phyloP scores from a whole-genome alignment of 2,888 invertebrate genomes.

The Volucella inanis region DNA sequence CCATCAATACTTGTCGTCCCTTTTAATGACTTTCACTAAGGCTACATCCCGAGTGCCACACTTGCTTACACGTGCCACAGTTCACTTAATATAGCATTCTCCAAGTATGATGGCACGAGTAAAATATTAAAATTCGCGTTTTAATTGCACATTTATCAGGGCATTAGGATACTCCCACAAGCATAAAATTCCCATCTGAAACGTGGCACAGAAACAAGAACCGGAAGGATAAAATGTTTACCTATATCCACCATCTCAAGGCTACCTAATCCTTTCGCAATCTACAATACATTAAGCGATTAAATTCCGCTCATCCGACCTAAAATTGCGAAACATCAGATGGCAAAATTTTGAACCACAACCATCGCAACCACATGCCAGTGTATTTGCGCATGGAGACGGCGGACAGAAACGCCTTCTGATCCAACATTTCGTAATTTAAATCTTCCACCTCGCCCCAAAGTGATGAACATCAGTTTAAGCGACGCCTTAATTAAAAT shows the following conservation, averaged over 20 bases:
- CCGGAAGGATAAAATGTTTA: no score
- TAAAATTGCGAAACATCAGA: conserved; percentile 3
- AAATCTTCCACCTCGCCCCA: conserved; percentile 47
- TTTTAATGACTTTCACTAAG: no score
- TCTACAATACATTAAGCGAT: conserved; percentile 40
- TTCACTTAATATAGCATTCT: no score
- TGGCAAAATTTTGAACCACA: background rate
- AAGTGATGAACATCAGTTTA: conserved; percentile 56
- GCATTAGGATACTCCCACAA: background rate
- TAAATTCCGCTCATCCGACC: conserved; percentile 29
- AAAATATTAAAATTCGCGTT: background rate
- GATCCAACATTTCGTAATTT: conserved; percentile 46
- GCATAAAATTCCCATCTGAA: background rate
- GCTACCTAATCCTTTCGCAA: conserved; percentile 13
- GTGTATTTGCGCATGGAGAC: background rate
- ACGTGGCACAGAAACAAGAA: no score
- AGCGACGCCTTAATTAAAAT: conserved; percentile 60
- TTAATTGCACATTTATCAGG: background rate
- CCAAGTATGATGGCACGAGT: background rate
- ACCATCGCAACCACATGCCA: background rate
- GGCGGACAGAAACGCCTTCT: background rate
- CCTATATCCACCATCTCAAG: no score
- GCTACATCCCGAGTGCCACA: no score
- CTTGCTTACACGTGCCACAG: no score
- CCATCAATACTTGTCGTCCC: no score